Percentiles rank a stretch among this genome's conserved stretches.
Evolutionary conservation across 2,113 vertebrate genomes (phyloP).

Genomic region (Dunckerocampus dactyliophorus): DNA sequence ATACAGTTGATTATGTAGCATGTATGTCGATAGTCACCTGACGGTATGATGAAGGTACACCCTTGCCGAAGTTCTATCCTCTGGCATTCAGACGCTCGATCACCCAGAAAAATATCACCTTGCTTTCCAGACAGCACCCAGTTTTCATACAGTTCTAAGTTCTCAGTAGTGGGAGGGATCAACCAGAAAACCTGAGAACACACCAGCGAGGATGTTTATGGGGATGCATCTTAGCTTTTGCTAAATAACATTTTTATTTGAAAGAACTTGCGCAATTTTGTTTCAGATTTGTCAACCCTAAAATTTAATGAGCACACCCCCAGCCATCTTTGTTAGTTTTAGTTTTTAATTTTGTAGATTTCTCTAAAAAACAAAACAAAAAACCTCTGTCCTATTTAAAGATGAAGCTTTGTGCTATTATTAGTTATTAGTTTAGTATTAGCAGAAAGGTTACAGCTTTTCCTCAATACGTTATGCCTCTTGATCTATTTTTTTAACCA

Average conservation of each 20-base stretch:
- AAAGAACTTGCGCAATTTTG: too few species aligned
- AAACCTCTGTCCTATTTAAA: too few species aligned
- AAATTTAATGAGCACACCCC: too few species aligned
- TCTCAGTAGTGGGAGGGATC: conserved; percentile 92
- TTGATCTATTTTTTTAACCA: too few species aligned
- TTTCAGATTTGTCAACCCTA: too few species aligned
- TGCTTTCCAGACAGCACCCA: conserved; percentile 98
- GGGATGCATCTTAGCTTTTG: background rate
- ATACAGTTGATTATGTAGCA: background rate
- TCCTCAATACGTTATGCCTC: too few species aligned
- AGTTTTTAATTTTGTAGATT: too few species aligned
- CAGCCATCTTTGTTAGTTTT: too few species aligned
- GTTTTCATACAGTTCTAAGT: conserved; percentile 96
- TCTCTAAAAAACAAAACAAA: too few species aligned
- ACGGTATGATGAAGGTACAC: conserved; percentile 95
- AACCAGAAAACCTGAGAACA: conserved; percentile 91
- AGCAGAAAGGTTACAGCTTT: too few species aligned
- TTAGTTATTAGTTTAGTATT: too few species aligned
- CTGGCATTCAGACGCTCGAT: conserved; percentile 87
- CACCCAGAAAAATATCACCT: conserved; percentile 93
- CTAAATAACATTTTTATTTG: background rate
- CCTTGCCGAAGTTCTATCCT: conserved; percentile 93
- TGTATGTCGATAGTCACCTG: conserved; percentile 69
- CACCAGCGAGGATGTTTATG: background rate
- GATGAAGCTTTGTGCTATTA: too few species aligned